phyloP scores from a whole-genome alignment of 2,888 invertebrate genomes.

The Autographa pulchrina region DNA sequence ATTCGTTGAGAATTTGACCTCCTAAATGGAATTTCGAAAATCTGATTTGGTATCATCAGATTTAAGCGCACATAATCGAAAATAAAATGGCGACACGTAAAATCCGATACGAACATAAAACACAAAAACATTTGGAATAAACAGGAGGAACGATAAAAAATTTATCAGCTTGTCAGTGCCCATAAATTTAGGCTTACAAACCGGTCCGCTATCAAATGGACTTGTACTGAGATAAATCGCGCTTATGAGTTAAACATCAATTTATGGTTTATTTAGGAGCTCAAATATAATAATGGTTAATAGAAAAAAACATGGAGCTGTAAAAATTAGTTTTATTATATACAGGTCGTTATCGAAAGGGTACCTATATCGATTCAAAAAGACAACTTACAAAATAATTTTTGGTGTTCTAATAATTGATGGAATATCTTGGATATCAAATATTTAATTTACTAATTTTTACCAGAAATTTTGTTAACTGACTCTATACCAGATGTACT shows the following conservation, averaged over 20 bases:
- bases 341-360: too few species aligned
- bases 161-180: conserved; percentile 80
- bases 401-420: too few species aligned
- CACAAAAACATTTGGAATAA: conserved; percentile 23
- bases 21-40: too few species aligned
- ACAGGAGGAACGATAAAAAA: conserved; percentile 76
- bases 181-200: conserved; percentile 85
- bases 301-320: background rate
- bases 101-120: conserved; percentile 7
- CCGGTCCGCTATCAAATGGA: conserved; percentile 74
- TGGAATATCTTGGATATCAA: too few species aligned
- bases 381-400: too few species aligned
- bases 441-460: too few species aligned
- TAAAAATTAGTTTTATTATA: too few species aligned
- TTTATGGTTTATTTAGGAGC: conserved; percentile 57
- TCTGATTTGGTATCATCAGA: background rate
- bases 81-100: background rate
- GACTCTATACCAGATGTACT: too few species aligned
- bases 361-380: too few species aligned
- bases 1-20: too few species aligned
- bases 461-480: too few species aligned
- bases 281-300: conserved; percentile 22
- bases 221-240: conserved; percentile 73
- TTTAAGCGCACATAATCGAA: background rate
- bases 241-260: conserved; percentile 58